A percentile compares a stretch with the other conserved stretches of the same genome.
These are phyloP conservation scores for Nestor notabilis DNA, from an alignment of 2,113 vertebrate genomes.

Conservation along the genomic window DNA sequence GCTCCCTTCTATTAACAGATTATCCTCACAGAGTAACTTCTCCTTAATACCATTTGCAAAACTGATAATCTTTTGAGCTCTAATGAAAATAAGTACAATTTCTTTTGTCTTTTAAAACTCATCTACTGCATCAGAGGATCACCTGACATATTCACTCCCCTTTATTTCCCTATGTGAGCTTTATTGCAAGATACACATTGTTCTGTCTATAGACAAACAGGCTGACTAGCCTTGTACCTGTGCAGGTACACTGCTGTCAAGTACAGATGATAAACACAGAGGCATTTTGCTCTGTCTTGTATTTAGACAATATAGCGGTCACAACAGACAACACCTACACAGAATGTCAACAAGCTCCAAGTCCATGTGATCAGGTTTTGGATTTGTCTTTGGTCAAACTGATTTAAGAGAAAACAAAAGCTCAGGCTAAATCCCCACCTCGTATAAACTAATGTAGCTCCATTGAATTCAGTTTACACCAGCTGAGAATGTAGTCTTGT, in stretches of 20 bases:
- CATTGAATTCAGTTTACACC: background rate
- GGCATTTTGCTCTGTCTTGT: background rate
- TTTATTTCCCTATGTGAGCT: background rate
- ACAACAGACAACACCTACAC: background rate
- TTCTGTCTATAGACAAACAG: slow-evolving; percentile 15
- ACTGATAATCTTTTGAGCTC: background rate
- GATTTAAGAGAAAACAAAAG: slow-evolving; percentile 42
- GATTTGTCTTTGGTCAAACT: background rate
- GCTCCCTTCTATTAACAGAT: background rate
- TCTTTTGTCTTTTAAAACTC: background rate
- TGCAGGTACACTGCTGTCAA: background rate
- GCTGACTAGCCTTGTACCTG: background rate
- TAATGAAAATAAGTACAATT: background rate
- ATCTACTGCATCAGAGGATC: background rate
- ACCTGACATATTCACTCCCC: background rate
- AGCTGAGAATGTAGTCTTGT: background rate
- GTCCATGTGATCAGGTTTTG: background rate
- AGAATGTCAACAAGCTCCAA: background rate
- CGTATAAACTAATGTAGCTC: background rate
- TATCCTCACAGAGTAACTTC: background rate
- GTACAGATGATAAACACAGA: background rate
- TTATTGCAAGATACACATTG: background rate
- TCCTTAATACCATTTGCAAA: background rate
- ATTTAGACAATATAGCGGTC: background rate
- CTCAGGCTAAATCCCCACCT: background rate